Evolutionary conservation across 2,888 invertebrate genomes (phyloP), one percentile per base, ranked within the genome.

Genomic region (Mythimna albipuncta): DNA sequence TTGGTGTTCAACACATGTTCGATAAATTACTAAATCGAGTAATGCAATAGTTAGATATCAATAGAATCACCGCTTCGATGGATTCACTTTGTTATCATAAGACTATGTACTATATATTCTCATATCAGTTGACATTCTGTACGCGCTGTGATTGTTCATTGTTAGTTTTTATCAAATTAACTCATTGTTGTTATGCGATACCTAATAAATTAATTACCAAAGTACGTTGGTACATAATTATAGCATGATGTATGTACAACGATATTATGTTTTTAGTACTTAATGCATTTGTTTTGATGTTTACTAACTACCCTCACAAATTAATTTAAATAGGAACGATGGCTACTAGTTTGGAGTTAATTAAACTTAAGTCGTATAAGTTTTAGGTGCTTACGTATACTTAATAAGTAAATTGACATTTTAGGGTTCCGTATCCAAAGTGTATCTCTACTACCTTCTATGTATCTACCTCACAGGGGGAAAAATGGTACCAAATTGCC

Each of bases 81-180:
- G 41, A 66, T 72, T 58, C 44, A 35, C 9, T 57, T 67, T 64
- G 70, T 81, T 81, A 81, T 81, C 83, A 50, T 41, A 26, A 57
- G 19, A 59, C 61, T 32, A 35, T 64, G 58, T 82, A 54, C 21
- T 62, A 62, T 62, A 62, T 62, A 26, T 79, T 62, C 61, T 62
- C 64, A 26, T 67, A 79, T 75, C 67, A 74, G 64, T 55, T 5
- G 38, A 38, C 38, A 44, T 66, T 41, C 4, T 9, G 58, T 41
- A 21, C 50, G n/a, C 21, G 10, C 72, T 57, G 55, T 62, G 52
- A 35, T 19, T 64, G 38, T 64, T 65, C 57, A 67, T 65, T 61
- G 41, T 61, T 65, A 70, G 50, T 2, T 69, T 74, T 82, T 67
- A 82, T 82, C 54, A 59, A 74, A 79, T 54, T 54, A 79, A 72